Evolutionary conservation across 30 jellyfish, hydroid and myxozoan genomes (phyloP).

Genomic region (Chironex yamaguchii): DNA sequence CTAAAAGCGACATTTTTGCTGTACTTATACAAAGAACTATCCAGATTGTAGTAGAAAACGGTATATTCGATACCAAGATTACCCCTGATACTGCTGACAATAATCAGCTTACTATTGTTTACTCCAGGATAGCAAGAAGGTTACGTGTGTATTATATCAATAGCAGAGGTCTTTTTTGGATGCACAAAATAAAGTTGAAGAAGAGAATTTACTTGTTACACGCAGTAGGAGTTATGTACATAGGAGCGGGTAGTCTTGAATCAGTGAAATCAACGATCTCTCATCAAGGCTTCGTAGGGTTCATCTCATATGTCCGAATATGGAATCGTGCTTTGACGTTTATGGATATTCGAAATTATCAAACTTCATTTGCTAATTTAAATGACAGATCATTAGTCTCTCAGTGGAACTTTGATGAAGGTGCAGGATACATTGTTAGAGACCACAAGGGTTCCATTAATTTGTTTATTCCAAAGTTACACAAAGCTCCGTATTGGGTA

Average conservation of each 20-base stretch:
- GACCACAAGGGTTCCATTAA: constrained; percentile 49
- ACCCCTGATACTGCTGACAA: not conserved
- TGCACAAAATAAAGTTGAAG: constrained; percentile 2
- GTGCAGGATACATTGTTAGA: constrained; percentile 41
- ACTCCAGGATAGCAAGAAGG: not conserved
- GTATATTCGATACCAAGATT: constrained; percentile 35
- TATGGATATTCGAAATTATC: constrained; percentile 40
- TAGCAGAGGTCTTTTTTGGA: constrained; percentile 38
- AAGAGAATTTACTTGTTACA: constrained; percentile 62
- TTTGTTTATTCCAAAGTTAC: constrained; percentile 53
- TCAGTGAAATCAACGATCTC: too few species aligned
- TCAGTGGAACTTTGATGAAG: constrained; percentile 66
- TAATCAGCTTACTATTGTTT: constrained; percentile 61
- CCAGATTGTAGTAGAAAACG: constrained; percentile 42
- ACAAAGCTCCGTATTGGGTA: constrained; percentile 63
- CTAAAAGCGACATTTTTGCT: constrained; percentile 40
- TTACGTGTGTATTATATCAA: constrained; percentile 41
- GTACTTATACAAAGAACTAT: constrained; percentile 43
- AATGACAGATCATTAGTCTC: constrained; percentile 23
- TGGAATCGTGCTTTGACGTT: constrained; percentile 68
- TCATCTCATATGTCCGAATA: constrained; percentile 34
- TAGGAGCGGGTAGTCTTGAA: too few species aligned
- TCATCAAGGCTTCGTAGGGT: constrained; percentile 64
- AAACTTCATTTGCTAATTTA: not conserved
- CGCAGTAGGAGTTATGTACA: constrained; percentile 50